A percentile compares a stretch with the other conserved stretches of the same genome.
Conservation (phyloP, 1,140 invertebrate genomes). For the Saccostrea glomerata region DNA sequence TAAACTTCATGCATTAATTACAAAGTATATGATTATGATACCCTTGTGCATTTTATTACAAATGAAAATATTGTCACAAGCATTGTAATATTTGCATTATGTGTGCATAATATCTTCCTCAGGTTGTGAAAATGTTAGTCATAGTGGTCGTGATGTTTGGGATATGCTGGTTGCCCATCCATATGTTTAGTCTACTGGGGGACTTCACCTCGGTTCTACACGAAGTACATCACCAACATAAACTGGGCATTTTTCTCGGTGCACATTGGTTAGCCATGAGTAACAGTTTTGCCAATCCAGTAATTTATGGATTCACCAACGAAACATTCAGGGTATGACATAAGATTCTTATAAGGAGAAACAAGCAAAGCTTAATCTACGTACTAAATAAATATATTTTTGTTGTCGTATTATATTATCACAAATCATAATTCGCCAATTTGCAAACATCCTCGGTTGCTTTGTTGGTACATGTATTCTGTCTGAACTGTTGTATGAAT, state of each 20-base stretch:
- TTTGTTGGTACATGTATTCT: too few species aligned
- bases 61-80: too few species aligned
- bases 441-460: too few species aligned
- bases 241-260: slow-evolving; percentile 67
- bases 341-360: background rate
- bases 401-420: too few species aligned
- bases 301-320: slow-evolving; percentile 93
- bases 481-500: too few species aligned
- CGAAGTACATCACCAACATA: slow-evolving; percentile 54
- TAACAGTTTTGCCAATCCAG: slow-evolving; percentile 92
- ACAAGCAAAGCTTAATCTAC: background rate
- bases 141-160: slow-evolving; percentile 91
- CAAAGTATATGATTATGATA: too few species aligned
- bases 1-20: too few species aligned
- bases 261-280: slow-evolving; percentile 83
- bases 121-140: slow-evolving; percentile 96
- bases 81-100: background rate
- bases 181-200: slow-evolving; percentile 81
- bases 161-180: slow-evolving; percentile 92
- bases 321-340: slow-evolving; percentile 88
- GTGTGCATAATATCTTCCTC: slow-evolving; percentile 69
- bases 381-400: background rate
- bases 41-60: too few species aligned
- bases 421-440: too few species aligned
- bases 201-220: slow-evolving; percentile 52